phyloP scores from a whole-genome alignment of 2,113 vertebrate genomes.

The Corapipo altera region DNA sequence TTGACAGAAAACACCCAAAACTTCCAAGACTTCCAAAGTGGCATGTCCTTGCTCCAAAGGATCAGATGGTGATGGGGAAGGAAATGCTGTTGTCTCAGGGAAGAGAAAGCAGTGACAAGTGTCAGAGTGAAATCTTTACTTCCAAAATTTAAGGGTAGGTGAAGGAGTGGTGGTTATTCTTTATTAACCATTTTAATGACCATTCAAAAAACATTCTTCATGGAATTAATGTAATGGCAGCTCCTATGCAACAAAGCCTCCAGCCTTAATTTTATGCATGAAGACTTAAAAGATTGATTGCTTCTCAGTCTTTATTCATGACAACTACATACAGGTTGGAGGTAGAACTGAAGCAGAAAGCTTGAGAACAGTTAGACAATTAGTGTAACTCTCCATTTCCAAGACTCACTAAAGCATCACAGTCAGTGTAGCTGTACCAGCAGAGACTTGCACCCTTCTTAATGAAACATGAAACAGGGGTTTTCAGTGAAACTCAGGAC shows the following conservation, averaged over 20 bases:
- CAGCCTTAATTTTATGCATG: background rate
- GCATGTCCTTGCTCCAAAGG: background rate
- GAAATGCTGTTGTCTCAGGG: background rate
- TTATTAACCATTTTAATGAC: background rate
- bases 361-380: background rate
- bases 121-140: background rate
- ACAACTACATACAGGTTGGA: background rate
- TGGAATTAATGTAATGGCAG: background rate
- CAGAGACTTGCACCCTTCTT: background rate
- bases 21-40: background rate
- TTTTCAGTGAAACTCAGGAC: background rate
- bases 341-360: background rate
- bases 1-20: slow-evolving; percentile 10
- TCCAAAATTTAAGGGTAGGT: background rate
- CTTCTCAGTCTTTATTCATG: background rate
- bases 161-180: background rate
- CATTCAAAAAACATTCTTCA: background rate
- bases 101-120: background rate
- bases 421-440: background rate
- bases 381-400: background rate
- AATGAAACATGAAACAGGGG: background rate
- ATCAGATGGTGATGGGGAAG: background rate
- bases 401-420: background rate
- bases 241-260: background rate
- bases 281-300: background rate